phyloP scores from a whole-genome alignment of 92 coral and sea anemone species.

The Actinernus sp. region DNA sequence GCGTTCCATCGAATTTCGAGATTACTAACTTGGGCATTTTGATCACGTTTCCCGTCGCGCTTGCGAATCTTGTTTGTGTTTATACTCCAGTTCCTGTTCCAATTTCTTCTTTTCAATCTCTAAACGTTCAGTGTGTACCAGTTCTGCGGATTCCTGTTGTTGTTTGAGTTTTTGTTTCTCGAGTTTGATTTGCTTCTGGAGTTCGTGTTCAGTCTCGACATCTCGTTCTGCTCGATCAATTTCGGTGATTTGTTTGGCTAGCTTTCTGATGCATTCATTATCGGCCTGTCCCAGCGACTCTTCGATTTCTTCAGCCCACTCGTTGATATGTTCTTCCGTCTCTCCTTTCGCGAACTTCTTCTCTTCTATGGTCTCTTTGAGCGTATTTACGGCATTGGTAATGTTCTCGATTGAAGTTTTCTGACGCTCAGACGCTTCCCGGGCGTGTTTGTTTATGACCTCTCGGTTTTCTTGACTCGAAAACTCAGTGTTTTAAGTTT shows the following conservation, averaged over 20 bases:
- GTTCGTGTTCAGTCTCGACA: slow-evolving; percentile 26
- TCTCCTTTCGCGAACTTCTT: slow-evolving; percentile 66
- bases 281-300: slow-evolving; percentile 17
- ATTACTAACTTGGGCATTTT: slow-evolving; percentile 67
- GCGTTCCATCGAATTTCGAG: slow-evolving; percentile 59
- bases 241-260: not conserved
- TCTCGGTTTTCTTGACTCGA: slow-evolving; percentile 59
- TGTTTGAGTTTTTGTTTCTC: too few species aligned
- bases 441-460: slow-evolving; percentile 46
- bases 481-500: slow-evolving; percentile 54
- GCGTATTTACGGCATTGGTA: slow-evolving; percentile 28
- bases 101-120: too few species aligned
- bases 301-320: slow-evolving; percentile 35
- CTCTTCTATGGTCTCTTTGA: slow-evolving; percentile 58
- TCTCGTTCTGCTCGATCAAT: slow-evolving; percentile 29
- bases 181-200: slow-evolving; percentile 46
- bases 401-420: slow-evolving; percentile 41
- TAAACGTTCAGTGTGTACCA: too few species aligned
- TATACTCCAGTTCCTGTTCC: too few species aligned
- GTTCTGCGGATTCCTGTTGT: too few species aligned
- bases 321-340: slow-evolving; percentile 37
- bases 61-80: too few species aligned
- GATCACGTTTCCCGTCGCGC: too few species aligned
- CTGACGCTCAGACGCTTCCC: slow-evolving; percentile 57
- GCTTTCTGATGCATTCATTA: not conserved